phyloP scores from a whole-genome alignment of 2,888 invertebrate genomes.

The Polia nebulosa region DNA sequence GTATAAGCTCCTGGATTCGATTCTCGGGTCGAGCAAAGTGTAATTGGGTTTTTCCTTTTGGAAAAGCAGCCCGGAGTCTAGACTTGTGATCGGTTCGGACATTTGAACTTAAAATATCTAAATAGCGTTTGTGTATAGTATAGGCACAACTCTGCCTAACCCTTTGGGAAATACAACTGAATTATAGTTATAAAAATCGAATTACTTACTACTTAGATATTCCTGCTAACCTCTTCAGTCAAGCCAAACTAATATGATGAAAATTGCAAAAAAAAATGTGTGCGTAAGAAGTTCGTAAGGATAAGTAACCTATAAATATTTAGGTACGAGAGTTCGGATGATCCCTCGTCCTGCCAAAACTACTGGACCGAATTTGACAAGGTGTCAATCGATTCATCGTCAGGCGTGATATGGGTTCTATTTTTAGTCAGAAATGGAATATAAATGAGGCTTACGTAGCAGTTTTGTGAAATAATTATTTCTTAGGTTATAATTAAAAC shows the following conservation, averaged over 20 bases:
- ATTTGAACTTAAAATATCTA: neutral
- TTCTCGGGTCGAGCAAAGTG: no score
- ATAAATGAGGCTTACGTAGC: conserved; percentile 20
- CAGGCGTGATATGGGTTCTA: conserved; percentile 25
- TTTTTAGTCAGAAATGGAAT: conserved; percentile 38
- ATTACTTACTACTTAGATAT: no score
- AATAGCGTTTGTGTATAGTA: neutral
- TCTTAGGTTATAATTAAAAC: neutral
- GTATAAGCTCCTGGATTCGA: no score
- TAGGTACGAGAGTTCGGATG: conserved; percentile 15
- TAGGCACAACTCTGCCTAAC: no score
- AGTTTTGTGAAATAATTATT: conserved; percentile 11
- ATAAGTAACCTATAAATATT: conserved; percentile 33
- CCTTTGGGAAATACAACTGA: no score
- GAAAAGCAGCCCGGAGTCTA: neutral
- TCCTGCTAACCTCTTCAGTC: neutral
- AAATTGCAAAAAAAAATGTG: neutral
- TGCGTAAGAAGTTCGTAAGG: neutral
- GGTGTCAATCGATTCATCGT: conserved; percentile 48
- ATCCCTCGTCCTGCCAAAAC: conserved; percentile 43
- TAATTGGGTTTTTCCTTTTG: neutral
- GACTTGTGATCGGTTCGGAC: neutral
- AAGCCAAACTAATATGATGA: neutral
- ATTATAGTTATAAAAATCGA: no score
- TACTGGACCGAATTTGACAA: conserved; percentile 44